Base-by-base conservation (phyloP, 2,888 invertebrate species). In the Mythimna vitellina region DNA sequence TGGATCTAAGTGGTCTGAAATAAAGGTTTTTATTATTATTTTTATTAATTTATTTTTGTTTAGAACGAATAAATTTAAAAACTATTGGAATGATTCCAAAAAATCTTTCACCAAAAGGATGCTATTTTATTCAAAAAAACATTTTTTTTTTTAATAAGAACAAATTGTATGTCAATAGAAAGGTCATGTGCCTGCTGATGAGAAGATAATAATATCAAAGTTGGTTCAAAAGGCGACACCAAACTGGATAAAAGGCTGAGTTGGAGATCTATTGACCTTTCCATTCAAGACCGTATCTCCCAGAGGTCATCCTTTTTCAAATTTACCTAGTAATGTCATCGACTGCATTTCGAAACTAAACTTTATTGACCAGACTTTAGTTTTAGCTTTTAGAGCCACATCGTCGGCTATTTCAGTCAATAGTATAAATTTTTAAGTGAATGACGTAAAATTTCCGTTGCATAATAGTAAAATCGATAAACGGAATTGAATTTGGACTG, bases 401-500 rank as follows among this genome's bases (percentile, higher is more conserved):
- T 5, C 20, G 56, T 38, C 17, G 46, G 5, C 22, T 38, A 38
- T 6, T 29, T 20, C 46, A n/a, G 35, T 60, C 35, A 70, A 54
- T 38, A 61, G 22, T 70, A 51, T 74, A 57, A 20, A 51, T 74
- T 42, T 62, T 61, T 54, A 57, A 74, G 10, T 8, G 20, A n/a
- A 25, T 71, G 71, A 62, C 78, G 49, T 71, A 42, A 10, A 56
- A 17, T n/a, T 42, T n/a, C 17, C 9, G 32, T 32, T 62, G 1
- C 12, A 10, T 20, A n/a, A 17, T 35, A 20, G 38, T 10, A 2
- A 32, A 71, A 70, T 78, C 60, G 74, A 78, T 70, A 58, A 20
- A 12, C 6, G 29, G 22, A 56, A 32, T 54, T 38, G 12, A 49
- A 61, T 49, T 58, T 10, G 5, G 12, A 49, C 1, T 67, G 10